Evolutionary conservation across 2,797 vertebrate genomes (phyloP), one percentile per base, ranked within the genome.

Genomic region (Dicrostonyx torquatus): DNA sequence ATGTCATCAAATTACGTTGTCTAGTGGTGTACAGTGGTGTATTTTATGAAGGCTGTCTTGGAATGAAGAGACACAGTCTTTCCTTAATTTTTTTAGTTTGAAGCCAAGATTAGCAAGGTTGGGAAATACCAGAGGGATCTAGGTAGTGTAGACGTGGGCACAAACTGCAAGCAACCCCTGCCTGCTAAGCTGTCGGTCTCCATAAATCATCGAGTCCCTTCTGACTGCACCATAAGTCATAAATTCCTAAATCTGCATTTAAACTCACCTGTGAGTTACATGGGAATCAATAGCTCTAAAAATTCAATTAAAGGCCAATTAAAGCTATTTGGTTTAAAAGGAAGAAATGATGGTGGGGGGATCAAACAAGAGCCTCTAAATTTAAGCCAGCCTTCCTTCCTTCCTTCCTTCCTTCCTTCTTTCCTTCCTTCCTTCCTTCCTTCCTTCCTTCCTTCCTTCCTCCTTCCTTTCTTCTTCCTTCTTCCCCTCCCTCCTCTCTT

Each of bases 281-380:
- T 62, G 53, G 77, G 66, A 92, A 93, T 87, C 29, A 64, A 18
- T 34, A 96, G 58, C 26, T 85, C 58, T 84, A 80, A 79, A 95
- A 84, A n/a, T 24, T 12, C n/a, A 72, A 15, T 45, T 24, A 68
- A 94, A 94, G 37, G 26, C 48, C 37, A 83, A 70, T 82, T 60
- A 68, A 78, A 93, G 77, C 8, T 13, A 73, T 79, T 78, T 87
- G 72, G 26, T 80, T 64, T 68, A 29, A 87, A 73, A 80, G 48
- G 94, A 86, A 92, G 4, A 20, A 15, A 70, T n/a, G 1, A 37
- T 24, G 0, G 22, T 45, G 22, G 64, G 10, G 8, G 5, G 9
- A n/a, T 87, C 12, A 75, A 66, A 90, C 64, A 76, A 37, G 83
- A 31, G 53, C 37, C 76, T 40, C 34, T 75, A 64, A 73, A 14